Conservation (phyloP, 2,797 vertebrate species). For the Amphiprion clarkii region DNA sequence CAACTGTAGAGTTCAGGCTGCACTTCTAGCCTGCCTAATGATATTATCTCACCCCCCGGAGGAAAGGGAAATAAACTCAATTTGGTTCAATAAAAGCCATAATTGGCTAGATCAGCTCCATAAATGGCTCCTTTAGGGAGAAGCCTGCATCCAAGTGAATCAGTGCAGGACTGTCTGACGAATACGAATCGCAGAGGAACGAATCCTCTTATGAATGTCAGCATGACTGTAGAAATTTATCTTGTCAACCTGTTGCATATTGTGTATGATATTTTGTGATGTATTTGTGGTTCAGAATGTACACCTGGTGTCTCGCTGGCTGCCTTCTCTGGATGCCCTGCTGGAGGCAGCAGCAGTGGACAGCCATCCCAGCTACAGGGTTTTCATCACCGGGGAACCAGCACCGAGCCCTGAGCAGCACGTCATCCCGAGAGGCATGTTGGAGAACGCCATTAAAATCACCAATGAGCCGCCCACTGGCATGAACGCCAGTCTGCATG, state of each 20-base stretch:
- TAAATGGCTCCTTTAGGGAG: conserved; percentile 61
- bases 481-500: conserved; percentile 87
- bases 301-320: conserved; percentile 86
- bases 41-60: conserved; percentile 66
- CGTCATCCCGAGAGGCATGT: conserved; percentile 86
- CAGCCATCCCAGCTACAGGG: conserved; percentile 83
- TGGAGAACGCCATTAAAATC: conserved; percentile 90
- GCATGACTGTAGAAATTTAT: neutral
- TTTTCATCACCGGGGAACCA: conserved; percentile 89
- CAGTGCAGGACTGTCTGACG: neutral
- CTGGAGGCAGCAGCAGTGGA: conserved; percentile 77
- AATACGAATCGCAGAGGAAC: conserved; percentile 12
- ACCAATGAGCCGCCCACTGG: conserved; percentile 88
- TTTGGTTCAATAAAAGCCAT: conserved; percentile 81
- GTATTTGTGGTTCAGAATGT: conserved; percentile 79
- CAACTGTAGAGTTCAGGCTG: conserved; percentile 26
- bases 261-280: neutral
- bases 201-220: neutral
- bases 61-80: conserved; percentile 77
- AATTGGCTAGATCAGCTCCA: conserved; percentile 77
- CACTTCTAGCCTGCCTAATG: conserved; percentile 62
- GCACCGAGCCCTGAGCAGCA: conserved; percentile 81
- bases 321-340: conserved; percentile 86
- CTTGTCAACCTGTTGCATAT: neutral
- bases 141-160: conserved; percentile 43